Conservation (phyloP, 2,797 vertebrate species). For the Petrocephalus sullivani region DNA sequence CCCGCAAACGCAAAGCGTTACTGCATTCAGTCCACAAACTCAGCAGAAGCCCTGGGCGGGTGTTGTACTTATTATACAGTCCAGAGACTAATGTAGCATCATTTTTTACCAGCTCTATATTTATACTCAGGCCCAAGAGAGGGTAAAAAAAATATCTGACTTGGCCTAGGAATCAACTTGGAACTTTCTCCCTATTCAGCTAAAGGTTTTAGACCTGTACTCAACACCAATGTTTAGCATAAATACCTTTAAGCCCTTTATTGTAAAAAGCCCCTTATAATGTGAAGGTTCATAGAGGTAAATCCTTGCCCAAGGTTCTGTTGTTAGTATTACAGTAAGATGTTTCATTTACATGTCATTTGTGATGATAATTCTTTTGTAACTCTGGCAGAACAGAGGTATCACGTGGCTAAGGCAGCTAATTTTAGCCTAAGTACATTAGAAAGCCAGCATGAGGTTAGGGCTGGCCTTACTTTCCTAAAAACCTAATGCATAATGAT, state of each 20-base stretch:
- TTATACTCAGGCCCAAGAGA: not conserved
- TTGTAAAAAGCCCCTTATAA: conserved; percentile 55
- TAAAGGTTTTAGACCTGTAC: not conserved
- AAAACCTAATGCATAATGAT: not conserved
- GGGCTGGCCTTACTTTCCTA: not conserved
- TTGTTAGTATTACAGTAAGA: not conserved
- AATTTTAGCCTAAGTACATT: not conserved
- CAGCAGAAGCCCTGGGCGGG: not conserved
- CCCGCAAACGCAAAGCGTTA: not conserved
- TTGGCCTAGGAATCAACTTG: not conserved
- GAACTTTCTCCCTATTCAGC: not conserved
- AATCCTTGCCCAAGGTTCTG: conserved; percentile 21
- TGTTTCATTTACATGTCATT: not conserved
- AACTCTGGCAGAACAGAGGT: not conserved
- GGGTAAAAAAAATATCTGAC: not conserved
- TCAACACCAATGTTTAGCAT: not conserved
- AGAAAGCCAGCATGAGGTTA: not conserved
- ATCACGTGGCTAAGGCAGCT: not conserved
- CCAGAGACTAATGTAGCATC: not conserved
- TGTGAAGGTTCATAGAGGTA: conserved; percentile 60
- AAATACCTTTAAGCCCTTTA: not conserved
- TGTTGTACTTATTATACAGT: not conserved
- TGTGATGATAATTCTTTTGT: not conserved
- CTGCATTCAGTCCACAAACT: not conserved
- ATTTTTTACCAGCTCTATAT: not conserved